Conservation (phyloP, 1,140 invertebrate genomes). For the Heliconius hermathena region DNA sequence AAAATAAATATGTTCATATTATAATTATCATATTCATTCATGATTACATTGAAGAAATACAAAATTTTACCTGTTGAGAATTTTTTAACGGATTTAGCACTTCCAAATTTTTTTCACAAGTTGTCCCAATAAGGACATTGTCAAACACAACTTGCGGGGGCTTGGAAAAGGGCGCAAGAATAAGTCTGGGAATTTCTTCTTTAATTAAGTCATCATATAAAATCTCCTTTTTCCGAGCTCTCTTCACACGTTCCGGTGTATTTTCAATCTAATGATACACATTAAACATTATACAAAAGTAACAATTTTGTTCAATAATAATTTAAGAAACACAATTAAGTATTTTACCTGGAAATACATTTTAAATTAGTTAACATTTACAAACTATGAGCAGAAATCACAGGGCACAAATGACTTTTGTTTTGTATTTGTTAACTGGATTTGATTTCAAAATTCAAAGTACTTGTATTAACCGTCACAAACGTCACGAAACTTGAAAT, state of each 20-base stretch:
- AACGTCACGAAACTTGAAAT: slow-evolving; percentile 6
- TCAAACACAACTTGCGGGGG: slow-evolving; percentile 85
- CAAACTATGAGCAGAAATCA: background rate
- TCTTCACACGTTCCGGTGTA: slow-evolving; percentile 71
- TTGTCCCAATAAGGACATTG: slow-evolving; percentile 83
- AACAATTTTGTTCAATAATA: background rate
- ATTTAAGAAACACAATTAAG: background rate
- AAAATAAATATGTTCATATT: slow-evolving; percentile 3
- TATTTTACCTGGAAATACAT: slow-evolving; percentile 48
- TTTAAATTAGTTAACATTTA: background rate
- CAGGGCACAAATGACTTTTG: slow-evolving; percentile 2
- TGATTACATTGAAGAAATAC: background rate
- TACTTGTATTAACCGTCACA: slow-evolving; percentile 13
- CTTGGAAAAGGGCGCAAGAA: slow-evolving; percentile 84
- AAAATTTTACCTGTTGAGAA: slow-evolving; percentile 78
- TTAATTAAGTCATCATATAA: slow-evolving; percentile 52
- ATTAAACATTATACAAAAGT: background rate
- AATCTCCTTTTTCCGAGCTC: slow-evolving; percentile 46
- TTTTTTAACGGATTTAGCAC: slow-evolving; percentile 83
- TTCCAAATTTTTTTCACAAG: slow-evolving; percentile 78
- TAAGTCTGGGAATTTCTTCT: slow-evolving; percentile 73
- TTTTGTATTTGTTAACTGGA: slow-evolving; percentile 14
- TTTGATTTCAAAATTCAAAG: slow-evolving; percentile 19
- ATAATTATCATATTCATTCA: background rate
- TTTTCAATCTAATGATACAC: slow-evolving; percentile 70